Base-by-base conservation (phyloP, 2,888 invertebrate genomes). In the Ypsolopha scabrella region DNA sequence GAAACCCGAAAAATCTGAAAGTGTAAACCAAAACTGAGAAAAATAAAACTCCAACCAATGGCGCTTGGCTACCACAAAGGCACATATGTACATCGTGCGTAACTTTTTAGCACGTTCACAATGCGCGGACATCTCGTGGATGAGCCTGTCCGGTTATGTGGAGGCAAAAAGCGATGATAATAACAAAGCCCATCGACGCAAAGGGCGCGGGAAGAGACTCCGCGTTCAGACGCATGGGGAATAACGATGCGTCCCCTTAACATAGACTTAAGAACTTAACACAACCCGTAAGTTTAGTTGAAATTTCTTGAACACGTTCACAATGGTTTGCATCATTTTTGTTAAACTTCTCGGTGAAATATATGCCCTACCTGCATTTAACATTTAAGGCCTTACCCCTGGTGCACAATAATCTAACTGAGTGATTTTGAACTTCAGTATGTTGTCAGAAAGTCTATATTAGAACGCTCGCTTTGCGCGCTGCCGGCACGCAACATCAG, bases 161-260 rank as follows among this genome's bases (percentile, higher is more conserved):
- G 63, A 35, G 72, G 81, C 81, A 83, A 82, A 82, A 85, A 83
- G 76, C 73, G 77, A 79, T 80, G 81, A 80, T 86, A 85, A 86
- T 82, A 82, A 80, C 78, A 72, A 66, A 41, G 74, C 68, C 72
- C 76, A 75, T 76, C 68, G 77, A 71, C 75, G 76, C 72, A 74
- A 72, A 79, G 83, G 82, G 82, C 78, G 72, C 72, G 70, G 69
- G 73, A 73, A 71, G 78, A 72, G 63, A 67, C 66, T 63, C 64
- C 65, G 66, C 67, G 62, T 58, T 56, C 62, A 65, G 56, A 80
- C 81, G 82, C 75, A 73, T 54, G 60, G 60, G 62, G 83, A 80
- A 85, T 85, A 80, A 71, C 68, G 72, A 83, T 75, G 67, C 57
- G 58, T 52, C 54, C 41, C 34, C 39, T 39, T 48, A 2, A 13